Evolutionary conservation across 2,797 vertebrate species (phyloP).

Genomic region (Eurystomus glaucurus): DNA sequence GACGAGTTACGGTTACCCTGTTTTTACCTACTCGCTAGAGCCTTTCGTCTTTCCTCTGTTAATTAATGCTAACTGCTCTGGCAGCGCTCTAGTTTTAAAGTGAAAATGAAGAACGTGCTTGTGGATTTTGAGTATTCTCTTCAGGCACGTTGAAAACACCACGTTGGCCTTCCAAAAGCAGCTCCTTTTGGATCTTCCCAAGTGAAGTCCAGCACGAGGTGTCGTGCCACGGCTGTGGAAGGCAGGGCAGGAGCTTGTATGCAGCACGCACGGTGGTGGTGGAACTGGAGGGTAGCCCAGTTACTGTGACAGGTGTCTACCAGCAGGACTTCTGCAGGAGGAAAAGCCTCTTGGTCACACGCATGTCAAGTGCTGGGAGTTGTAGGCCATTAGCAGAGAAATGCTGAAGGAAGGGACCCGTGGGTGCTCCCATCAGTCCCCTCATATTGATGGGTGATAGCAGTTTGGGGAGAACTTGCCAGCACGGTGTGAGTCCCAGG

Average conservation of each 20-base stretch:
- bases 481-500: not conserved
- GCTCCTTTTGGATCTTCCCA: not conserved
- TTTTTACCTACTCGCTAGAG: constrained; percentile 5
- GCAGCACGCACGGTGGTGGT: rapidly evolving
- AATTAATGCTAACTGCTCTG: constrained; percentile 54
- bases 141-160: rapidly evolving
- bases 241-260: not conserved
- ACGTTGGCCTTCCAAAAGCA: rapidly evolving
- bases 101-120: not conserved
- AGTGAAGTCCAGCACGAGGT: not conserved
- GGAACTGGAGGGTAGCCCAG: not conserved
- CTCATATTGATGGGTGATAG: rapidly evolving
- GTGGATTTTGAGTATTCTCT: not conserved
- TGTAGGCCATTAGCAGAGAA: not conserved
- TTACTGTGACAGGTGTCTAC: not conserved
- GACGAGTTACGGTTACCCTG: not conserved
- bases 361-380: rapidly evolving
- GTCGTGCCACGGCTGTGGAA: rapidly evolving
- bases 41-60: constrained; percentile 48
- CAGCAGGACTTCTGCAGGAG: not conserved
- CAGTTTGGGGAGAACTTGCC: not conserved
- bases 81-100: constrained; percentile 16
- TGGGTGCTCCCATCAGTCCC: rapidly evolving
- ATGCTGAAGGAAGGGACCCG: rapidly evolving
- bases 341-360: not conserved